Evolutionary conservation across 2,797 vertebrate species (phyloP).

Genomic region (Microctenopoma stevenorrisi): DNA sequence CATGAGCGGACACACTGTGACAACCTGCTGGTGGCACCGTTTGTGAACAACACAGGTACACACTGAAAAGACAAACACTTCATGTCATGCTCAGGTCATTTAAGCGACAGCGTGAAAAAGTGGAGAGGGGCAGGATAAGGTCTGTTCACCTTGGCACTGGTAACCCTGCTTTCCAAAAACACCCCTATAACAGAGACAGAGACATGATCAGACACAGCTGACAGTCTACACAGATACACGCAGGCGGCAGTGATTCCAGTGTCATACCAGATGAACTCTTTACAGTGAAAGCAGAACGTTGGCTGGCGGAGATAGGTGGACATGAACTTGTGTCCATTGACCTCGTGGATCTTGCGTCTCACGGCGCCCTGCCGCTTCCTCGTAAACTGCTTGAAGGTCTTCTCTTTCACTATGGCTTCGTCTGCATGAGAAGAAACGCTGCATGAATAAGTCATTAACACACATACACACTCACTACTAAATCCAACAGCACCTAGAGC

Average conservation of each 20-base stretch:
- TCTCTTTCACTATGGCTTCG: constrained; percentile 73
- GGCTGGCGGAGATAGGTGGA: constrained; percentile 95
- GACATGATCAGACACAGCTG: constrained; percentile 34
- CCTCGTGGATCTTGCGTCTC: constrained; percentile 91
- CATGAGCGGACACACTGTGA: constrained; percentile 94
- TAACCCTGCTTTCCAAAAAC: constrained; percentile 98
- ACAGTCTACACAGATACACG: background rate
- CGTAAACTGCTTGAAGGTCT: constrained; percentile 90
- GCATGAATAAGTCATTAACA: background rate
- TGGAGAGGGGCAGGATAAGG: background rate
- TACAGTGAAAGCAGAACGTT: constrained; percentile 98
- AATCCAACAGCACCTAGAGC: background rate
- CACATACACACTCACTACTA: too few relatives aligned
- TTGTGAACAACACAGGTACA: constrained; percentile 98
- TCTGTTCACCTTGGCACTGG: constrained; percentile 94
- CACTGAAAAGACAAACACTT: constrained; percentile 76
- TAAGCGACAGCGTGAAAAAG: background rate
- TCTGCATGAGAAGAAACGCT: constrained; percentile 55
- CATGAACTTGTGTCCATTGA: constrained; percentile 99
- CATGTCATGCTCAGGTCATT: background rate
- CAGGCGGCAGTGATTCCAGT: background rate
- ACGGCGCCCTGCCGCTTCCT: constrained; percentile 92
- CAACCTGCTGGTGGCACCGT: constrained; percentile 94
- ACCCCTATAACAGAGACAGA: constrained; percentile 86
- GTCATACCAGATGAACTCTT: constrained; percentile 94